Percentiles rank a stretch among this genome's conserved stretches.
These are phyloP conservation scores for Peribatodes rhomboidaria DNA, from an alignment of 2,888 invertebrate species.

Conservation along the genomic window DNA sequence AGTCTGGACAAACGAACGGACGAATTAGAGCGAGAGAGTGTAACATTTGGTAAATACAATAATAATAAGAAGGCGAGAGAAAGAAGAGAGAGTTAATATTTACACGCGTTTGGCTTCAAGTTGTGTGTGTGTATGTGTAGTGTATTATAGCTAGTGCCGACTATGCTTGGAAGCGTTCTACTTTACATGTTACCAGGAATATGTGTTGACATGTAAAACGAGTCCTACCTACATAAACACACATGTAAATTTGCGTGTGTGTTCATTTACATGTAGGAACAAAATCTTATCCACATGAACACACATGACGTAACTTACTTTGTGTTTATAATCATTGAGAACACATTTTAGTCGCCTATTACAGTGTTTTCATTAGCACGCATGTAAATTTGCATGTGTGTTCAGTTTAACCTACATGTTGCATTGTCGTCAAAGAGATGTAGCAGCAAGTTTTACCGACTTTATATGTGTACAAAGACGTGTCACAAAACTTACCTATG, in stretches of 20 bases:
- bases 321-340: neutral
- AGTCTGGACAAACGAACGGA: conserved; percentile 37
- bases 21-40: conserved; percentile 49
- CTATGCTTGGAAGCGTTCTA: conserved; percentile 55
- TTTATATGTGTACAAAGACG: neutral
- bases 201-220: conserved; percentile 13
- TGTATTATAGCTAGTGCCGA: conserved; percentile 51
- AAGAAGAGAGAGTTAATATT: conserved; percentile 61
- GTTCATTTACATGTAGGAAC: neutral
- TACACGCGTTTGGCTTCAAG: conserved; percentile 51
- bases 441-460: neutral
- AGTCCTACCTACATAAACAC: conserved; percentile 4
- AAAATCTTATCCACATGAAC: too few species aligned
- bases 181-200: conserved; percentile 27
- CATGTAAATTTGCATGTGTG: conserved; percentile 1
- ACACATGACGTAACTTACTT: too few species aligned
- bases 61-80: conserved; percentile 59
- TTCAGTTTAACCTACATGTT: neutral
- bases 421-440: neutral
- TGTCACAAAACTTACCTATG: conserved; percentile 90
- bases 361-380: neutral
- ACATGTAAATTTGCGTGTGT: neutral
- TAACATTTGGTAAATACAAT: conserved; percentile 55
- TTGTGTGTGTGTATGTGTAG: conserved; percentile 49
- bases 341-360: neutral